Conservation (phyloP, 2,113 vertebrate genomes). For the Theristicus caerulescens region DNA sequence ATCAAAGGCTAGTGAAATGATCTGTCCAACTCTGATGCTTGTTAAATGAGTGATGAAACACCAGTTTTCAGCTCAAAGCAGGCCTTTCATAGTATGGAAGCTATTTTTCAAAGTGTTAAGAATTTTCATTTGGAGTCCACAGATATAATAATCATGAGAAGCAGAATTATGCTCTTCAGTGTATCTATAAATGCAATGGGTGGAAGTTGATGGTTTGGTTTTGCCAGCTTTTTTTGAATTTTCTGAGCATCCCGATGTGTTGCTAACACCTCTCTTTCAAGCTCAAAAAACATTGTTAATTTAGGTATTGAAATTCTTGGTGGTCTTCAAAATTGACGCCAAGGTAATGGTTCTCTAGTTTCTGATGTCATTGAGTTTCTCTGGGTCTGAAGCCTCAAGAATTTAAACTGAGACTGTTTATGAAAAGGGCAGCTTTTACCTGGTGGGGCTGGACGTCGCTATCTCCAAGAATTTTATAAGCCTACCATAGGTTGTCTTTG, state of each 20-base stretch:
- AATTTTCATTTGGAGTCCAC: not conserved
- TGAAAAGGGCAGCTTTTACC: not conserved
- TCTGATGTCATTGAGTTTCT: not conserved
- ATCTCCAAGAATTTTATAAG: not conserved
- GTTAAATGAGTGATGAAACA: not conserved
- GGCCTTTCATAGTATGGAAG: not conserved
- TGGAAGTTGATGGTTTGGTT: not conserved
- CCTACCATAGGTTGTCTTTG: not conserved
- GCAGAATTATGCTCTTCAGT: not conserved
- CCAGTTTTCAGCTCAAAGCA: not conserved
- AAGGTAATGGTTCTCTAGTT: not conserved
- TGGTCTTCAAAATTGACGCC: not conserved
- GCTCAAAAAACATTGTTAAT: not conserved
- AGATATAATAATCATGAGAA: not conserved
- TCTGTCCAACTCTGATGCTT: not conserved
- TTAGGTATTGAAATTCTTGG: not conserved
- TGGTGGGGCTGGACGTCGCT: not conserved
- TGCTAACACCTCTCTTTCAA: not conserved
- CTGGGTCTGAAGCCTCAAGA: not conserved
- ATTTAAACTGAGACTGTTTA: not conserved
- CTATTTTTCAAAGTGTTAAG: not conserved
- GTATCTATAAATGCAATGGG: not conserved
- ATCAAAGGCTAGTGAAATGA: not conserved
- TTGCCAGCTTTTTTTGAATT: not conserved
- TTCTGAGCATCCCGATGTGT: not conserved